phyloP scores from a whole-genome alignment of 2,113 vertebrate genomes.

The Psilopsiagon aymara region DNA sequence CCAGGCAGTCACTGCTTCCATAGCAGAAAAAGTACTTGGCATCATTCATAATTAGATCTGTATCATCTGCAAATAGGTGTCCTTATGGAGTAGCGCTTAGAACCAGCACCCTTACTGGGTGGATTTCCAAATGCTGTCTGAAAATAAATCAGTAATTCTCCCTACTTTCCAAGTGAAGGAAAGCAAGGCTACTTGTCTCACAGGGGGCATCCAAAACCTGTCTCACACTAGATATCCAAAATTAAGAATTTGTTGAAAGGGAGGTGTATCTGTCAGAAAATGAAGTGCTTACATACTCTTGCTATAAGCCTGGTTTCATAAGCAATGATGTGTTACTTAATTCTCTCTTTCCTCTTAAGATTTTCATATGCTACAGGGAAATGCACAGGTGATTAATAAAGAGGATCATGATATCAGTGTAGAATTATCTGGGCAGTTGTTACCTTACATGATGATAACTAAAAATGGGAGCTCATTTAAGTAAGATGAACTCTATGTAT shows the following conservation, averaged over 20 bases:
- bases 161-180: background rate
- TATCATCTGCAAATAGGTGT: background rate
- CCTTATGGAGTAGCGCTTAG: background rate
- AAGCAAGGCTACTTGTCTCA: background rate
- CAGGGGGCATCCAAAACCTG: background rate
- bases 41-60: background rate
- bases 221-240: background rate
- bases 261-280: background rate
- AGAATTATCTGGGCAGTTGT: background rate
- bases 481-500: background rate
- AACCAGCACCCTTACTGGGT: background rate
- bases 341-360: background rate
- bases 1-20: background rate
- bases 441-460: background rate
- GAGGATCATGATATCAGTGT: accelerated
- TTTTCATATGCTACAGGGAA: background rate
- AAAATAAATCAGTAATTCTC: background rate
- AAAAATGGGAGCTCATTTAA: background rate
- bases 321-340: background rate
- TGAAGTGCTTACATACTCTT: background rate
- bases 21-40: background rate
- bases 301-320: background rate
- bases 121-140: background rate
- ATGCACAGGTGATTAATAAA: background rate
- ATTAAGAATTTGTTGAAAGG: background rate